A percentile compares a stretch with the other conserved stretches of the same genome.
phyloP scores from a whole-genome alignment of 2,113 vertebrate genomes.

The Ramphastos sulfuratus region DNA sequence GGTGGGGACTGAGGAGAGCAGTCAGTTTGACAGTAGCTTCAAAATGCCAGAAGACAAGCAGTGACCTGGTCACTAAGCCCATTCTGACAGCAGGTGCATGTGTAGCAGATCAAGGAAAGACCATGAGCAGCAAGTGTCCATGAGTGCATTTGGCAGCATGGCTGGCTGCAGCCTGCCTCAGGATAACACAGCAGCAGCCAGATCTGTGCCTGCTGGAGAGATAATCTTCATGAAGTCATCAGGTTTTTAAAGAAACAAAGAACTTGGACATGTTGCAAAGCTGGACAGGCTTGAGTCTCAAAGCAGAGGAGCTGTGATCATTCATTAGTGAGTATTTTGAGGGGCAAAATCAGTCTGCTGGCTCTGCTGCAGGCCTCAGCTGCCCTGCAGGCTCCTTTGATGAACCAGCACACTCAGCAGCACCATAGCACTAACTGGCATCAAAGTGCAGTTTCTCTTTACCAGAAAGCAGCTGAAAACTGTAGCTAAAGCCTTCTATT shows the following conservation, averaged over 20 bases:
- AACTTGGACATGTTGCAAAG: neutral
- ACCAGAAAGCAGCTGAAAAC: neutral
- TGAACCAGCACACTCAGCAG: neutral
- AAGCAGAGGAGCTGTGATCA: neutral
- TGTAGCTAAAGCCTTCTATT: neutral
- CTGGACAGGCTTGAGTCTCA: neutral
- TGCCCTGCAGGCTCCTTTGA: neutral
- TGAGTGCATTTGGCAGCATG: neutral
- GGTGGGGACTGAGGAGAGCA: too few species aligned
- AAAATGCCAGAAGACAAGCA: accelerated
- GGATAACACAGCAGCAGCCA: neutral
- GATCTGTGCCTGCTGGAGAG: neutral
- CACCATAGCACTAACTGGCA: neutral
- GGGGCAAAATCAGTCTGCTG: neutral
- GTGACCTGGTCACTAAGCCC: neutral
- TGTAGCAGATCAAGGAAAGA: neutral
- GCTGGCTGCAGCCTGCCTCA: neutral
- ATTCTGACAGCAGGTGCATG: neutral
- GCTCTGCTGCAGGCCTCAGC: neutral
- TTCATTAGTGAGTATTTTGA: neutral
- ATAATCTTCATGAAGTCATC: neutral
- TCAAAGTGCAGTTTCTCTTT: neutral
- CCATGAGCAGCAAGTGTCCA: neutral
- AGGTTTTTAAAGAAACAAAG: neutral
- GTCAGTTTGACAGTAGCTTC: neutral